phyloP scores from a whole-genome alignment of 2,888 invertebrate species.

The Temnothorax rugatulus region DNA sequence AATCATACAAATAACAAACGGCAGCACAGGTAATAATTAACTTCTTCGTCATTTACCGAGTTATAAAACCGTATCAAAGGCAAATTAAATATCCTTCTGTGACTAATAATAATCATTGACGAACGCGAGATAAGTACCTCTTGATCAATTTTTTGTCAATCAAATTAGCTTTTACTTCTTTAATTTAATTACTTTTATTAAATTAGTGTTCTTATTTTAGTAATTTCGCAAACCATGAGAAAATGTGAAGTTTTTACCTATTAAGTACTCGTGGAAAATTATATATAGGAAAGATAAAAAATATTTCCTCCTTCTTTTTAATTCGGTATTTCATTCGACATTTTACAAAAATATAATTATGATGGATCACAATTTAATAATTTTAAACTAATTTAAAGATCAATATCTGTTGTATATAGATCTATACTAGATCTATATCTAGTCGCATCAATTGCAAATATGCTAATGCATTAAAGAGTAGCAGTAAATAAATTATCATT shows the following conservation, averaged over 20 bases:
- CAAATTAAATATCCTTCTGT: constrained; percentile 5
- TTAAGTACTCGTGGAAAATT: not conserved
- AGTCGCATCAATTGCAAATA: too few relatives aligned
- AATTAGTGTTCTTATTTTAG: not conserved
- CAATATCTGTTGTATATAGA: not conserved
- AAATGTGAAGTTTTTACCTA: not conserved
- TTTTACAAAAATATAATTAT: constrained; percentile 1
- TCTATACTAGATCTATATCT: too few relatives aligned
- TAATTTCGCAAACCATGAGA: not conserved
- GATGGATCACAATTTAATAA: not conserved
- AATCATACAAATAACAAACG: not conserved
- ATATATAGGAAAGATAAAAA: not conserved
- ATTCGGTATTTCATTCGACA: not conserved
- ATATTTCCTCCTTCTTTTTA: not conserved
- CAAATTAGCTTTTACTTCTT: not conserved
- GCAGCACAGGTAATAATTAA: not conserved
- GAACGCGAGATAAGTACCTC: not conserved
- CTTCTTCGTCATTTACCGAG: not conserved
- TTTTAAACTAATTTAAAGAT: constrained; percentile 1
- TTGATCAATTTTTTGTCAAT: not conserved
- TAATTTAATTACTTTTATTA: not conserved
- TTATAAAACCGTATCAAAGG: not conserved
- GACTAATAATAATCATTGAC: not conserved
- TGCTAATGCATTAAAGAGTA: too few relatives aligned
- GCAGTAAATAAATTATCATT: not conserved